Percentiles rank a stretch among this genome's conserved stretches.
These are phyloP conservation scores for Chlorodrepanis virens DNA, from an alignment of 2,113 vertebrate genomes.

Conservation along the genomic window DNA sequence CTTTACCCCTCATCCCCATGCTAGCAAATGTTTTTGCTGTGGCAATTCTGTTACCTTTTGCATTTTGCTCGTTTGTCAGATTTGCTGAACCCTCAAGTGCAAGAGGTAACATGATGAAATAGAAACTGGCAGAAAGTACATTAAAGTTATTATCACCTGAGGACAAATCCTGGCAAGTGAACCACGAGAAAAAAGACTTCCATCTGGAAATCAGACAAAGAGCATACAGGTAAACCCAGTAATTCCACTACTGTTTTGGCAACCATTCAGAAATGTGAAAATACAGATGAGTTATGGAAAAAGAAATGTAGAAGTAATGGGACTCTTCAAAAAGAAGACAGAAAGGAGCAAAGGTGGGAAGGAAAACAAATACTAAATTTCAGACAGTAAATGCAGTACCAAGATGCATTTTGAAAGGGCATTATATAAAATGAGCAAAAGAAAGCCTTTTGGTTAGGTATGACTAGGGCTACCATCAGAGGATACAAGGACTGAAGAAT, in stretches of 20 bases:
- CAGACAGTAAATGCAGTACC: not conserved
- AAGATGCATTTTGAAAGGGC: not conserved
- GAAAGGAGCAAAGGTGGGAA: not conserved
- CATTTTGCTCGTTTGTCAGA: not conserved
- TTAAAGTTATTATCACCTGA: slow-evolving; percentile 46
- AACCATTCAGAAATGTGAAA: not conserved
- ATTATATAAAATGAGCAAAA: not conserved
- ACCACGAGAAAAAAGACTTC: slow-evolving; percentile 1
- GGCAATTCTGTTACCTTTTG: not conserved
- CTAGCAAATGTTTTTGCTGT: not conserved
- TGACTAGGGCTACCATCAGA: not conserved
- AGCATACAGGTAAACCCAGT: not conserved
- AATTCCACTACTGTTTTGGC: not conserved
- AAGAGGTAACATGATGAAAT: slow-evolving; percentile 30
- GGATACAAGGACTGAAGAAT: not conserved
- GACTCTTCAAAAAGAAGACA: not conserved
- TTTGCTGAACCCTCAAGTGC: not conserved
- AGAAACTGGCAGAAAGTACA: slow-evolving; percentile 45
- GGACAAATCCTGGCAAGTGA: slow-evolving; percentile 23
- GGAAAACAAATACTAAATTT: not conserved
- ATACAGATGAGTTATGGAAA: not conserved
- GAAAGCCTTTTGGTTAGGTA: not conserved
- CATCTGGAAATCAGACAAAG: slow-evolving; percentile 35
- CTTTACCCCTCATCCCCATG: not conserved
- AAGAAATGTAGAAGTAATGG: not conserved